Base-by-base conservation (phyloP, 2,888 invertebrate species). In the Tenthredo scrophulariae region DNA sequence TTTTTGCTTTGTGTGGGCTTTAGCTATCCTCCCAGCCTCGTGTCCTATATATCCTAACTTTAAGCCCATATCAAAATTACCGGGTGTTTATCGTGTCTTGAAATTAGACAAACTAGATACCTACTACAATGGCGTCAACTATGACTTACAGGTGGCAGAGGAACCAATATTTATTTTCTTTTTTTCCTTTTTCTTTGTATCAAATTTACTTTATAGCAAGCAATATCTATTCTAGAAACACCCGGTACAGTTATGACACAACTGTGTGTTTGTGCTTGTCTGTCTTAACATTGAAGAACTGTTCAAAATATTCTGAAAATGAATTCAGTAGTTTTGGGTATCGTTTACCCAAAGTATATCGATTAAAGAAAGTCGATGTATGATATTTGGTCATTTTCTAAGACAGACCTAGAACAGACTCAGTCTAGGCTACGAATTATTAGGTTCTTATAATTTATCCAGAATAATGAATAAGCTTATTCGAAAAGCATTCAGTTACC, bases 361-460 rank as follows among this genome's bases (percentile, higher is more conserved):
- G 84, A 75, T 67, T 72, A 85, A 74, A 85, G 82, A 58, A 86
- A 84, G 84, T 54, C 75, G 84, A 87, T 85, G 26, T 80, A 33
- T 50, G 18, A 67, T 67, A 54, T 54, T 33, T 62, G 62, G 58
- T 80, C 83, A 65, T 84, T 90, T 88, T 90, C 87, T 89, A 92
- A 93, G 93, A 93, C 93, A 93, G 92, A 93, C 93, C 91, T 91
- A 93, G 92, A 91, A 93, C 93, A 93, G 92, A 93, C 92, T 91
- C 92, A 93, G 92, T 92, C 91, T 91, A 92, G 93, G 92, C 92
- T 92, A 92, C 90, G 88, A 46, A 83, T 83, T 67, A 83, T 50
- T 88, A 90, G 90, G 87, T 90, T 90, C 87, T 75, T 58, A 67
- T 88, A 58, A 86, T 88, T 87, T 83, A 93, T 93, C 93, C 93